phyloP scores from a whole-genome alignment of 2,888 invertebrate species.

The Carterocephalus palaemon region DNA sequence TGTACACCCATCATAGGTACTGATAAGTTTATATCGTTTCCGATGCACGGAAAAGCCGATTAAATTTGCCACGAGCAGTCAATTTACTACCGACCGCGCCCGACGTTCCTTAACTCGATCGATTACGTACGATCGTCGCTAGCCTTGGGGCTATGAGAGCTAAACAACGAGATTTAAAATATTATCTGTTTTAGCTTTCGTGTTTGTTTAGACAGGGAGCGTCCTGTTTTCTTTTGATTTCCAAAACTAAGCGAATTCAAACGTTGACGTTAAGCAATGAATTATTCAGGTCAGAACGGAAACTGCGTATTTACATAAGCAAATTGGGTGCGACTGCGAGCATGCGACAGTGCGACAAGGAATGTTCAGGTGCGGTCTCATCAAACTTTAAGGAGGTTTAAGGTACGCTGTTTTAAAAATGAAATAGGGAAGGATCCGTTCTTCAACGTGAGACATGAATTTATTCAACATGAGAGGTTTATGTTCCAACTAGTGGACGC shows the following conservation, averaged over 20 bases:
- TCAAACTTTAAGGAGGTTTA: constrained; percentile 1
- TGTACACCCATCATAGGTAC: no score
- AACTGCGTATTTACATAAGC: constrained; percentile 77
- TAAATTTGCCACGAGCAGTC: no score
- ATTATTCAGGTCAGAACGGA: constrained; percentile 74
- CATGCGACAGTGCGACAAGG: constrained; percentile 20
- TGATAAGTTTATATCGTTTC: no score
- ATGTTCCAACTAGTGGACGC: no score
- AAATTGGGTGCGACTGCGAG: constrained; percentile 64
- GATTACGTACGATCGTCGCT: no score
- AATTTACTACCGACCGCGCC: no score
- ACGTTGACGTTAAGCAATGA: constrained; percentile 60
- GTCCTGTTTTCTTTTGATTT: constrained; percentile 66
- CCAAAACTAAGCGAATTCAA: constrained; percentile 67
- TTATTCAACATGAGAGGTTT: no score
- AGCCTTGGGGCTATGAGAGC: no score
- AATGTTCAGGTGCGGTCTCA: background rate
- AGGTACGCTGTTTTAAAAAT: background rate
- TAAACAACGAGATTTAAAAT: constrained; percentile 48
- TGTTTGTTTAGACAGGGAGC: constrained; percentile 55
- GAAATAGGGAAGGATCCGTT: background rate
- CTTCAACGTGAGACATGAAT: background rate
- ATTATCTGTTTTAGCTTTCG: constrained; percentile 52
- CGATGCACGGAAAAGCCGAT: no score
- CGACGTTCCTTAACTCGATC: no score